Percentiles rank a stretch among this genome's conserved stretches.
Evolutionary conservation across 1,140 invertebrate genomes (phyloP).

Genomic region (Cataglyphis hispanica): DNA sequence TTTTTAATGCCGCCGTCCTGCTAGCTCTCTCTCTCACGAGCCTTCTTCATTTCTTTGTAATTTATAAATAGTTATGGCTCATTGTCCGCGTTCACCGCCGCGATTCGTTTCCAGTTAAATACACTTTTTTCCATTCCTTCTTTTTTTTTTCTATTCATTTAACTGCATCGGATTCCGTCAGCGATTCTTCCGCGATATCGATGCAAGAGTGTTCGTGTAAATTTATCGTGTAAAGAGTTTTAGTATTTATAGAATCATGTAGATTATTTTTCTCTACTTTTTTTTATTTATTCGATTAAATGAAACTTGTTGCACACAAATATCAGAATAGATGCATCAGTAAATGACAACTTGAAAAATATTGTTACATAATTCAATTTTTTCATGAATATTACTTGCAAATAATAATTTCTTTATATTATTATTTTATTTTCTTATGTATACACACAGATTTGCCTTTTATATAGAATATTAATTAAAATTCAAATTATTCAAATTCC

Average conservation of each 20-base stretch:
- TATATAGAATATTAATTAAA: background rate
- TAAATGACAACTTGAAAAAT: background rate
- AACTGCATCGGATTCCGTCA: conserved; percentile 4
- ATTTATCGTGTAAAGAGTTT: conserved; percentile 17
- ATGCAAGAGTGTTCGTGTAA: background rate
- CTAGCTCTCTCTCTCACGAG: conserved; percentile 68
- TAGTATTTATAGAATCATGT: background rate
- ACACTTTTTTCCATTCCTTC: conserved; percentile 5
- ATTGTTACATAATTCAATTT: background rate
- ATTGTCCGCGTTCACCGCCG: conserved; percentile 52
- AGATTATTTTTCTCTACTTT: background rate
- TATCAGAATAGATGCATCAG: background rate
- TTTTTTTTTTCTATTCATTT: conserved; percentile 22
- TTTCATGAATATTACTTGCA: background rate
- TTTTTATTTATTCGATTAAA: background rate
- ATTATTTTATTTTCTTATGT: background rate
- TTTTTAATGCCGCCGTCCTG: conserved; percentile 84
- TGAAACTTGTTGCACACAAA: background rate
- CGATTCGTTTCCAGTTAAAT: conserved; percentile 69
- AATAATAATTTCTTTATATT: conserved; percentile 7
- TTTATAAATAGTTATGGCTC: conserved; percentile 79
- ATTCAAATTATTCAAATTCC: background rate
- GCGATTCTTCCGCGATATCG: conserved; percentile 31
- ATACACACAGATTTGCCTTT: background rate
- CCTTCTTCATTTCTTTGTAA: conserved; percentile 73